These are phyloP conservation scores for Andrena cerasifolii DNA, from an alignment of 1,140 invertebrate genomes.

Conservation along the genomic window DNA sequence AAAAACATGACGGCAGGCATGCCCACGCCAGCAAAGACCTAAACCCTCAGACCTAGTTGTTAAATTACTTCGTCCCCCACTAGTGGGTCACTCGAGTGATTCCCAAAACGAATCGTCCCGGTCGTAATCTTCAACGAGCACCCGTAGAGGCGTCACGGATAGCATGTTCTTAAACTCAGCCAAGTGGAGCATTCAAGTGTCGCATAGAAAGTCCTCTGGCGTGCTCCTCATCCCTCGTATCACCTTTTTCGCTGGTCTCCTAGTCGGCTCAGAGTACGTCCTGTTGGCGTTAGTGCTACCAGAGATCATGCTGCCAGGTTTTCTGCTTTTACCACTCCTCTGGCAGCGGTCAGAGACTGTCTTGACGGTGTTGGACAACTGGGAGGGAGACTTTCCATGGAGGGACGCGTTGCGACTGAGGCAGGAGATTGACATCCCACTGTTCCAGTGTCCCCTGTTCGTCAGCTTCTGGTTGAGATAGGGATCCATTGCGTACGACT, in stretches of 20 bases:
- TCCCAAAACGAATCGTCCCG: not conserved
- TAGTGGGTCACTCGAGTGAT: not conserved
- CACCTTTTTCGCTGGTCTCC: constrained; percentile 7
- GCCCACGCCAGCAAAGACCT: not conserved
- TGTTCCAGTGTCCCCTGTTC: not conserved
- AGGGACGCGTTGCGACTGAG: not conserved
- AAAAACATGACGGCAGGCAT: too few relatives aligned
- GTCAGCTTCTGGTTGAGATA: not conserved
- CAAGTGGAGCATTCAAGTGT: constrained; percentile 52
- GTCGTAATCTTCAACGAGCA: not conserved
- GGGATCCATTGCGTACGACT: not conserved
- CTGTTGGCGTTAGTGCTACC: not conserved
- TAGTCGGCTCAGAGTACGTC: not conserved
- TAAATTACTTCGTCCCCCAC: not conserved
- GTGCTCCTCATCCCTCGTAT: constrained; percentile 60
- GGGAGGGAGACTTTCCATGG: not conserved
- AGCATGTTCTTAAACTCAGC: not conserved
- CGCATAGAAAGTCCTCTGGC: constrained; percentile 65
- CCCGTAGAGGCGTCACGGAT: too few relatives aligned
- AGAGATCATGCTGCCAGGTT: not conserved
- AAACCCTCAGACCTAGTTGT: not conserved
- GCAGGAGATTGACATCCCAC: constrained; percentile 1
- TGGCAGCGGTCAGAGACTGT: not conserved
- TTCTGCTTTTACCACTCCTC: not conserved
- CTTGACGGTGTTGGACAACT: not conserved